Evolutionary conservation across 2,888 invertebrate genomes (phyloP).

Genomic region (Tenthredo distinguenda): DNA sequence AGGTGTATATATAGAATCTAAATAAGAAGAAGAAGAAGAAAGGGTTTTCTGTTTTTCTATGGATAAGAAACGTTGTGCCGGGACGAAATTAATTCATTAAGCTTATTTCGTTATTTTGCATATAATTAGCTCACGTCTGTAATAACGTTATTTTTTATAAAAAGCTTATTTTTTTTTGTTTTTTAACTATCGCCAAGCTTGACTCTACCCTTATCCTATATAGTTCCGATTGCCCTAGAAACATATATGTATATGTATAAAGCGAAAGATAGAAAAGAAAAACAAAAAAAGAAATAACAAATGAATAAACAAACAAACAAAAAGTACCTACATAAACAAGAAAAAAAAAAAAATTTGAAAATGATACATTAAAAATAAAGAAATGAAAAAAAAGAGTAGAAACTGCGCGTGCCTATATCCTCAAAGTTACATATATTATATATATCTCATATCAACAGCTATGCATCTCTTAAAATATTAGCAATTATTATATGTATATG

Average conservation of each 20-base stretch:
- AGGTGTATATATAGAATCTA: background rate
- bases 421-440: conserved; percentile 5
- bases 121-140: background rate
- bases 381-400: background rate
- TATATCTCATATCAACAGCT: conserved; percentile 3
- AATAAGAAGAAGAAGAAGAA: background rate
- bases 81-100: background rate
- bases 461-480: conserved; percentile 7
- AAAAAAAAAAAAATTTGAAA: background rate
- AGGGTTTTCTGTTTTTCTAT: background rate
- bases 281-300: background rate
- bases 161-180: background rate
- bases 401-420: conserved; percentile 17
- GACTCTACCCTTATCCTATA: background rate
- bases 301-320: background rate
- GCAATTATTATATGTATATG: background rate
- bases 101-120: background rate
- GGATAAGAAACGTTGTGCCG: conserved; percentile 2
- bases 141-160: background rate
- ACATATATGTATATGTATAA: background rate
- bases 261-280: background rate
- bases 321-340: background rate
- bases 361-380: background rate
- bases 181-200: background rate
- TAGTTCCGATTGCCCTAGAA: background rate